Conservation (phyloP, 2,888 invertebrate species). For the Leptarthrus brevirostris region DNA sequence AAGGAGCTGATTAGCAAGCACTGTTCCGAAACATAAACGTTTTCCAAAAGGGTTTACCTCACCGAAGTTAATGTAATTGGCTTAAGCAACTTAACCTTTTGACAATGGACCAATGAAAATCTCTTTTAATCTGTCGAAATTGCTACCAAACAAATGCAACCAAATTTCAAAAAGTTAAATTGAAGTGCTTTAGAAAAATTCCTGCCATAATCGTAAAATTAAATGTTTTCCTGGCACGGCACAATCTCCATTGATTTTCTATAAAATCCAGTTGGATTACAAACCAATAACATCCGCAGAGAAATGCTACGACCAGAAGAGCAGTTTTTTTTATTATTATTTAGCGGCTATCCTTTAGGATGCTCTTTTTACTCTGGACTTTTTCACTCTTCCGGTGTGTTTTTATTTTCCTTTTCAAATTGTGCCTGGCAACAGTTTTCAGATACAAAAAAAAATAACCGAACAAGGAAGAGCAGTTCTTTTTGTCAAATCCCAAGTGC, state of each 20-base stretch:
- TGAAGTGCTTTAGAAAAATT: neutral
- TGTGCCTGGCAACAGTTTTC: neutral
- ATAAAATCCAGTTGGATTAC: neutral
- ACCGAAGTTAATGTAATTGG: too few species aligned
- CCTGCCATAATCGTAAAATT: slow-evolving; percentile 22
- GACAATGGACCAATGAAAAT: too few species aligned
- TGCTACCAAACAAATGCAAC: neutral
- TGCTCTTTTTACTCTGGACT: neutral
- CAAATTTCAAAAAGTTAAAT: neutral
- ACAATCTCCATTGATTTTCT: slow-evolving; percentile 15
- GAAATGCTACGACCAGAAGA: too few species aligned
- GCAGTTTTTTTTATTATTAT: neutral
- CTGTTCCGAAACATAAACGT: too few species aligned
- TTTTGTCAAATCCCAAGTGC: neutral
- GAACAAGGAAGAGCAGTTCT: neutral
- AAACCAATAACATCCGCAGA: too few species aligned
- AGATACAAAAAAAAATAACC: neutral
- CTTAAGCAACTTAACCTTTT: too few species aligned
- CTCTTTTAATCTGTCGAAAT: too few species aligned
- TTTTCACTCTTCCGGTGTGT: neutral
- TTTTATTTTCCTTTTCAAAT: neutral
- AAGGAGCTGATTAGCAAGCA: too few species aligned
- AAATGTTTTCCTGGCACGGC: slow-evolving; percentile 10
- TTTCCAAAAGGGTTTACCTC: too few species aligned
- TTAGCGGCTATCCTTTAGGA: neutral